Evolutionary conservation across 2,797 vertebrate species (phyloP).

Genomic region (Tympanoctomys barrerae): DNA sequence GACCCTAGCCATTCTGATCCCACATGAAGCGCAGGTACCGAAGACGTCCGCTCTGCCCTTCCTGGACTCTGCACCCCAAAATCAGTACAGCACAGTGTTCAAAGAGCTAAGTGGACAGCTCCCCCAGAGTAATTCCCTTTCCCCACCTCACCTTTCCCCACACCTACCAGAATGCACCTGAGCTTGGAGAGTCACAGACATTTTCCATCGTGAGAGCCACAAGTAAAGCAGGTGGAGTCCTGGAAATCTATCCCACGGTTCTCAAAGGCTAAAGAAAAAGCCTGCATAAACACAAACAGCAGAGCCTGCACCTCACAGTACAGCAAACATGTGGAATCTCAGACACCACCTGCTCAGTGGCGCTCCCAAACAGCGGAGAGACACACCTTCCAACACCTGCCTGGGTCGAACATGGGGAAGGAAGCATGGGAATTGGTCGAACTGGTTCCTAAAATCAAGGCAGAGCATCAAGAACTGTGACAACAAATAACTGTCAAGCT

Average conservation of each 20-base stretch:
- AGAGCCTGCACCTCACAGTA: background rate
- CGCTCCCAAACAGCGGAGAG: background rate
- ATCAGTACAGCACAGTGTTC: background rate
- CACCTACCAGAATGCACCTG: background rate
- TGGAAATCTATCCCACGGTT: background rate
- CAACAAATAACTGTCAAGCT: background rate
- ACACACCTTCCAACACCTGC: background rate
- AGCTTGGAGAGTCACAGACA: background rate
- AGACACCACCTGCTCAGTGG: background rate
- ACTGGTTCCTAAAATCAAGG: background rate
- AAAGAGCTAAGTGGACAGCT: no score
- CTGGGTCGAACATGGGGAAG: background rate
- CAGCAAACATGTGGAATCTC: background rate
- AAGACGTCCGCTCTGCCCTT: background rate
- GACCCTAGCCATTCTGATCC: background rate
- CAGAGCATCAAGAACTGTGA: background rate
- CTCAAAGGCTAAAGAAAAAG: slow-evolving; percentile 12
- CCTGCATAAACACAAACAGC: background rate
- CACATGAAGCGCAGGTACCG: background rate
- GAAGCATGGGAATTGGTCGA: background rate
- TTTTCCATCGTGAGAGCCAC: background rate
- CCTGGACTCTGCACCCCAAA: background rate
- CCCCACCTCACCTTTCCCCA: background rate
- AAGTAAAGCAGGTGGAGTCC: background rate
- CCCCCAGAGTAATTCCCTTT: background rate